Base-by-base conservation (phyloP, 2,797 vertebrate genomes). In the Simalia tracyae region DNA sequence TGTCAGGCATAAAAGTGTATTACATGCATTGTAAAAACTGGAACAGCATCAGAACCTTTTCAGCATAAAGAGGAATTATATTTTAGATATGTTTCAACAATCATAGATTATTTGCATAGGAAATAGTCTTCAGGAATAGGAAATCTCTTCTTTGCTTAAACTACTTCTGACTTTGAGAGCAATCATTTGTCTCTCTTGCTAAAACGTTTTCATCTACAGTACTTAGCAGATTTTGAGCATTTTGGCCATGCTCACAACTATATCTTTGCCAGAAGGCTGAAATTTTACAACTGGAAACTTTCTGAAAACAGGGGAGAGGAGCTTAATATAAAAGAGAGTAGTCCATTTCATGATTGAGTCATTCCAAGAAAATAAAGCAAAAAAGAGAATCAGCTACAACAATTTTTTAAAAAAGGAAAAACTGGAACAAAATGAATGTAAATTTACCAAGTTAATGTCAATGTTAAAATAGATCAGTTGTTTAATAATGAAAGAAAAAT, bases 51-150 rank as follows among this genome's bases (percentile, higher is more conserved):
- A 54, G 57, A 87, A 15, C 93, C 87, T n/a, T 91, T 92, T 92
- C 28, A 88, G 87, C 64, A 2, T 46, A 90, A 9, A 87, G 5
- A 64, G 42, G 54, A 19, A 50, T 86, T 93, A 94, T 90, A 66
- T 84, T 95, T 88, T 95, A 88, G 5, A 88, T 84, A 91, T 19
- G 91, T 95, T 94, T 64, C 92, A 93, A 89, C n/a, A 92, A 93
- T 7, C 50, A 91, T 61, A 22, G 0, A 84, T 10, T 86, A 3
- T 89, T 94, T 95, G 94, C 85, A 88, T 89, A 90, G 56, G 94
- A 95, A 94, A 92, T 26, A 0, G 15, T 59, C 60, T 95, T 94
- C 66, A 92, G 87, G 31, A 86, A 89, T 60, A 46, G 28, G 64
- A 95, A 93, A n/a, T 84, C 1, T 91, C 89, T 86, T 94, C 81